These are phyloP conservation scores for Kuschelorhynchus macadamiae DNA, from an alignment of 2,888 invertebrate species.

Conservation along the genomic window DNA sequence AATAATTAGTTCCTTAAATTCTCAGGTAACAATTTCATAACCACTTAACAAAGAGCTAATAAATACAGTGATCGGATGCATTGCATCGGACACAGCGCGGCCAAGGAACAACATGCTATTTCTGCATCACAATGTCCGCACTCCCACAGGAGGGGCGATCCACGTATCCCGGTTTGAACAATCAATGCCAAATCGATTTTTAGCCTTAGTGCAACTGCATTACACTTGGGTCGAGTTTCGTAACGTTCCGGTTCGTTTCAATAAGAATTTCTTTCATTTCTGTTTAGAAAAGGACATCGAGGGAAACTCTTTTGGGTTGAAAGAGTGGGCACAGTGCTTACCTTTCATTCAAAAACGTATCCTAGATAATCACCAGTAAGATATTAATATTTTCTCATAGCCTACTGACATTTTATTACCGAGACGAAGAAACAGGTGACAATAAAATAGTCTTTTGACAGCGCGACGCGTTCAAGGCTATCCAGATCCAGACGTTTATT, in stretches of 20 bases:
- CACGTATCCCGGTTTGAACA: conserved; percentile 24
- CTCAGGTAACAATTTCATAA: no score
- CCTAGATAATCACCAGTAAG: background rate
- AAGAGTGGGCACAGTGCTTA: background rate
- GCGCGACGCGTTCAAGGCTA: conserved; percentile 19
- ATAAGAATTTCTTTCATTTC: conserved; percentile 3
- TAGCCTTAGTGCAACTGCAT: conserved; percentile 19
- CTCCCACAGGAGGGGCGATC: conserved; percentile 41
- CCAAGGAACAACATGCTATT: conserved; percentile 25
- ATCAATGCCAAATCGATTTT: conserved; percentile 51
- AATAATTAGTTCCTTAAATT: no score
- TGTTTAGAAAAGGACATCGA: no score
- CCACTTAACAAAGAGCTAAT: background rate
- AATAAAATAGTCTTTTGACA: conserved; percentile 9
- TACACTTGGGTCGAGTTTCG: conserved; percentile 14
- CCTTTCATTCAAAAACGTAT: background rate
- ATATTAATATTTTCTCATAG: background rate
- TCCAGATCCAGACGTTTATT: conserved; percentile 33
- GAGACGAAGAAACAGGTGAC: conserved; percentile 2
- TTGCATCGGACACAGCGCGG: conserved; percentile 1
- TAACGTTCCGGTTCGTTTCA: background rate
- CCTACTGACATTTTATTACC: no score
- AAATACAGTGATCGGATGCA: conserved; percentile 9
- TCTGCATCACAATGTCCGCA: conserved; percentile 41
- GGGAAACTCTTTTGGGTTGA: no score